Conservation (phyloP, 2,113 vertebrate genomes). For the Uropsilus gracilis region DNA sequence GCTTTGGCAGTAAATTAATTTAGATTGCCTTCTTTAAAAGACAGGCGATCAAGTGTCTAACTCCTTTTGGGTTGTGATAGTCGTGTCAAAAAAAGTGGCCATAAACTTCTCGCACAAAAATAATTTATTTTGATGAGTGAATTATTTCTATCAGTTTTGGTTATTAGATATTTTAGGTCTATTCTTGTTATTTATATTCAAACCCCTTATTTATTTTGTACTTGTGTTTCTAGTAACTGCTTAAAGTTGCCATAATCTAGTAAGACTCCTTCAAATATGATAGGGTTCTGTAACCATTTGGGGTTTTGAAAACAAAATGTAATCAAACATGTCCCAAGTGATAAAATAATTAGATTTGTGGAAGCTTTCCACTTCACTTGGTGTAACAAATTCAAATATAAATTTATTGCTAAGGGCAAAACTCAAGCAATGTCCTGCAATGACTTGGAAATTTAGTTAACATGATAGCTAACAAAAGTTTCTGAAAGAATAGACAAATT, state of each 20-base stretch:
- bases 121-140: constrained; percentile 10
- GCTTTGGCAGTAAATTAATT: constrained; percentile 57
- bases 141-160: not conserved
- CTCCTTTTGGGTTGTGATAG: not conserved
- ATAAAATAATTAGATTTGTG: constrained; percentile 24
- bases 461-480: constrained; percentile 72
- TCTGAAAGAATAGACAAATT: constrained; percentile 68
- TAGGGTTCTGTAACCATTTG: not conserved
- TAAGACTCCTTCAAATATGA: not conserved
- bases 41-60: not conserved
- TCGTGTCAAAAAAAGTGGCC: constrained; percentile 27
- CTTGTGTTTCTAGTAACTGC: not conserved
- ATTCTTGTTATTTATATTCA: constrained; percentile 3
- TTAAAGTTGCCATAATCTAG: constrained; percentile 5
- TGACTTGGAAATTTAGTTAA: constrained; percentile 62
- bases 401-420: constrained; percentile 40
- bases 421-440: not conserved
- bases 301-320: constrained; percentile 59
- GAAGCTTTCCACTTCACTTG: constrained; percentile 29
- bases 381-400: constrained; percentile 66
- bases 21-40: constrained; percentile 14
- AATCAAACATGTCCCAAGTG: constrained; percentile 41
- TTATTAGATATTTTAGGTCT: constrained; percentile 18
- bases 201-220: not conserved
- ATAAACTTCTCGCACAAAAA: constrained; percentile 43